phyloP scores from a whole-genome alignment of 92 coral and sea anemone genomes.

The Heliopora coerulea region DNA sequence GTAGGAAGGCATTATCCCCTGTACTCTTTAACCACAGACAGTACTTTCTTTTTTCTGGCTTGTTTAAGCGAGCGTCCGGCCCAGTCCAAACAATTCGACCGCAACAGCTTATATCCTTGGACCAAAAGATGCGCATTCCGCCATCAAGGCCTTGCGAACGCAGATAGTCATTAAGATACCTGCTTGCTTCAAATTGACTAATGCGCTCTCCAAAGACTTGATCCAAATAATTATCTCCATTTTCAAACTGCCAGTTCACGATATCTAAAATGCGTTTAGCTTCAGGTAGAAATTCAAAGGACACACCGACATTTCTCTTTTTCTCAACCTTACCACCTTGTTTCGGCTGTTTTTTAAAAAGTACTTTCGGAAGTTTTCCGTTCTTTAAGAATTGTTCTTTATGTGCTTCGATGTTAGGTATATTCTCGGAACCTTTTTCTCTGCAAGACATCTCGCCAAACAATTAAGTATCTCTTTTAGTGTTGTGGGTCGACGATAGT shows the following conservation, averaged over 20 bases:
- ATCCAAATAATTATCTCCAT: conserved; percentile 81
- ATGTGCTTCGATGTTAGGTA: conserved; percentile 67
- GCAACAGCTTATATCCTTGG: conserved; percentile 80
- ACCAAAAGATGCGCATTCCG: conserved; percentile 76
- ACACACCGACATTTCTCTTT: conserved; percentile 66
- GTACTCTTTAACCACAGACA: conserved; percentile 78
- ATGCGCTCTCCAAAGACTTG: conserved; percentile 80
- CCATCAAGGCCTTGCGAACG: conserved; percentile 83
- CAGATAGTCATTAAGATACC: conserved; percentile 67
- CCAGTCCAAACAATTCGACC: conserved; percentile 96
- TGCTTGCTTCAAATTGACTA: conserved; percentile 66
- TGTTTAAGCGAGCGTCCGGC: conserved; percentile 77
- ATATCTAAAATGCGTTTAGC: conserved; percentile 72
- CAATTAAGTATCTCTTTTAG: conserved; percentile 64
- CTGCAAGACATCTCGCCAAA: conserved; percentile 67
- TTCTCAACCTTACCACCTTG: conserved; percentile 42
- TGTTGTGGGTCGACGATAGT: too few relatives aligned
- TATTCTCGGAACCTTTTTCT: conserved; percentile 57
- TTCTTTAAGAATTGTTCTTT: conserved; percentile 72
- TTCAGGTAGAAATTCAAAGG: conserved; percentile 83
- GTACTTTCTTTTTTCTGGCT: conserved; percentile 86
- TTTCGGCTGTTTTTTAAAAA: conserved; percentile 53
- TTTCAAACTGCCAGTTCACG: conserved; percentile 77
- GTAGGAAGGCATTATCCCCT: conserved; percentile 74
- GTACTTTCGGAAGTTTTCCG: conserved; percentile 69